Percentiles rank a stretch among this genome's conserved stretches.
Conservation (phyloP, 2,113 vertebrate species). For the Rhadina sibilatrix region DNA sequence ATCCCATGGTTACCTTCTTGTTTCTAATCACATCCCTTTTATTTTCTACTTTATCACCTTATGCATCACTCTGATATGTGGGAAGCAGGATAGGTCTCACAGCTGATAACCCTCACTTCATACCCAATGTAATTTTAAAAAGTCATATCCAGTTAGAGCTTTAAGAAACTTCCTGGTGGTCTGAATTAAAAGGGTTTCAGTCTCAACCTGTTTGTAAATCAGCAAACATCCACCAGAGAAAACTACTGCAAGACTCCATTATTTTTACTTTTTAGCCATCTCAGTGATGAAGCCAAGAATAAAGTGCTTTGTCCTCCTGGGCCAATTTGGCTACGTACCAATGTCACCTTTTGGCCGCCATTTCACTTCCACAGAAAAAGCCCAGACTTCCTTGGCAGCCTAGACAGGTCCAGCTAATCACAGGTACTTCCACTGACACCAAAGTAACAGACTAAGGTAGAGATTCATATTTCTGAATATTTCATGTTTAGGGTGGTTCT, state of each 20-base stretch:
- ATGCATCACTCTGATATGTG: not conserved
- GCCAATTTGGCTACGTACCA: not conserved
- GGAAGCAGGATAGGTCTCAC: not conserved
- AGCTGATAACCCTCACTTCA: not conserved
- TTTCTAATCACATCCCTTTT: not conserved
- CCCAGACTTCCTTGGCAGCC: not conserved
- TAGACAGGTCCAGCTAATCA: not conserved
- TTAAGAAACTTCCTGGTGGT: not conserved
- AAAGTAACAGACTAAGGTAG: not conserved
- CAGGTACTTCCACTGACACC: not conserved
- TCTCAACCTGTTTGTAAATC: not conserved
- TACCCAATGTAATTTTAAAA: not conserved
- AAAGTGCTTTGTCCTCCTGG: not conserved
- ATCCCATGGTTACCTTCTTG: not conserved
- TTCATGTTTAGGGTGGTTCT: not conserved
- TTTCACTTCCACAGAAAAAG: not conserved
- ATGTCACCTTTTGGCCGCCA: fast-evolving
- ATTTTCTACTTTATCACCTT: not conserved
- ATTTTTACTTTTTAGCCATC: not conserved
- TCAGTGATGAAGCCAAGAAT: not conserved
- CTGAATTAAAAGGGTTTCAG: not conserved
- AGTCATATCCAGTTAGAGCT: not conserved
- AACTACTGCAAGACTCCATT: not conserved
- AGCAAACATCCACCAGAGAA: not conserved
- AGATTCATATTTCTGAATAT: not conserved